Percentiles rank a stretch among this genome's conserved stretches.
Evolutionary conservation across 2,113 vertebrate species (phyloP).

Genomic region (Gymnarchus niloticus): DNA sequence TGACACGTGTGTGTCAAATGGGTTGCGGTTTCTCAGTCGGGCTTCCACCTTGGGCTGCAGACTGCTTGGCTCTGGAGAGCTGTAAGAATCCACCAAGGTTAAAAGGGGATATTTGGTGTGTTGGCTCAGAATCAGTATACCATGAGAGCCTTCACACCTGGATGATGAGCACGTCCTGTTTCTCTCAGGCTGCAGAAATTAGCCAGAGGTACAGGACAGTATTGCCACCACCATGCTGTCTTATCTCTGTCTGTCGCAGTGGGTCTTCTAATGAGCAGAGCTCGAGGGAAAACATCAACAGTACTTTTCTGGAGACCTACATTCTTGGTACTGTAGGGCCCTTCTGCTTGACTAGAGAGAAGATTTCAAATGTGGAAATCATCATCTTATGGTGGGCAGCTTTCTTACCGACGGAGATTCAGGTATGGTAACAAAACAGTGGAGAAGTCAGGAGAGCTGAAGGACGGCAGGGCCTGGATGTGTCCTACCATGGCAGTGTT

Average conservation of each 20-base stretch:
- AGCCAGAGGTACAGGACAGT: background rate
- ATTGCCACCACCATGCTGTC: too few relatives aligned
- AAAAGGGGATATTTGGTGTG: background rate
- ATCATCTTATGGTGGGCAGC: background rate
- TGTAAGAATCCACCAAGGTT: background rate
- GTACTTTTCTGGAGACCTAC: background rate
- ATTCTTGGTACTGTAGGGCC: background rate
- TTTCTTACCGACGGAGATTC: background rate
- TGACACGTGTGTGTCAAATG: background rate
- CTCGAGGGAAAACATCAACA: background rate
- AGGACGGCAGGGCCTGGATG: background rate
- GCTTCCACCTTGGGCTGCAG: background rate
- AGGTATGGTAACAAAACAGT: background rate
- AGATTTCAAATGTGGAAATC: background rate
- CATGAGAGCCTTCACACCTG: background rate
- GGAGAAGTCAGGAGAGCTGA: background rate
- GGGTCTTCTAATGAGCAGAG: conserved; percentile 11
- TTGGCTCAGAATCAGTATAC: background rate
- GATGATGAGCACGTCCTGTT: background rate
- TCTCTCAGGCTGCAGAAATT: conserved; percentile 10
- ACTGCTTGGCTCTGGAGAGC: background rate
- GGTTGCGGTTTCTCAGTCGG: background rate
- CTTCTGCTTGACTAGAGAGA: background rate
- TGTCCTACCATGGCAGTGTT: background rate
- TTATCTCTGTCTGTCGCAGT: conserved; percentile 63